Conservation (phyloP, 2,113 vertebrate species). For the Anser cygnoides region DNA sequence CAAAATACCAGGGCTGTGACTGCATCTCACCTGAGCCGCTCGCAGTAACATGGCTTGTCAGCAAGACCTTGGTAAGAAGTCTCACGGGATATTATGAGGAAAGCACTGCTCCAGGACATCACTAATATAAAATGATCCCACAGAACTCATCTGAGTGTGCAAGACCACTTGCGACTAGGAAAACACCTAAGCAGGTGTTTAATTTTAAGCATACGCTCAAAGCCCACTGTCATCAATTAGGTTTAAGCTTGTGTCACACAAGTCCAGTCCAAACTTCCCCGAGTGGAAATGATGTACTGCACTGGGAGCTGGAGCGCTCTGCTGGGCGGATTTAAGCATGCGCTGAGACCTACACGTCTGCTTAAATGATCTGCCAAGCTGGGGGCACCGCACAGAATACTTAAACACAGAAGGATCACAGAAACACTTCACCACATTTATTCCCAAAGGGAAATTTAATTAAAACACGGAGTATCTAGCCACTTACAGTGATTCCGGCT, state of each 20-base stretch:
- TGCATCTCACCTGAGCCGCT: constrained; percentile 57
- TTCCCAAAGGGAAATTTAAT: constrained; percentile 11
- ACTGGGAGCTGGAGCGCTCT: neutral
- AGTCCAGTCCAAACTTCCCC: neutral
- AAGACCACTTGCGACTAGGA: neutral
- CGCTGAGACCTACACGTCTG: fast-evolving
- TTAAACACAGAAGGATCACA: neutral
- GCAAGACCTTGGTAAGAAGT: neutral
- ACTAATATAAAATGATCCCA: neutral
- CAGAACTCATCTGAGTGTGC: neutral
- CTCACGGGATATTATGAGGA: neutral
- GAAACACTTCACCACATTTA: constrained; percentile 12
- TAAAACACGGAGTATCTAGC: neutral
- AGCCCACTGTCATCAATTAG: neutral
- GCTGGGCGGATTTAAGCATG: neutral
- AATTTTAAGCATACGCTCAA: neutral
- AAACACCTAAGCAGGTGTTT: neutral
- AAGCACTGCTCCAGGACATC: neutral
- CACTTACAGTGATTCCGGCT: neutral
- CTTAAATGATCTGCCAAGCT: neutral
- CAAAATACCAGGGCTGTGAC: constrained; percentile 44
- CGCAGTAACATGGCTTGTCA: neutral
- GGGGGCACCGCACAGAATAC: neutral
- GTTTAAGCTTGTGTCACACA: neutral
- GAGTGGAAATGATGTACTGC: neutral